Evolutionary conservation across 2,113 vertebrate species (phyloP).

Genomic region (Nycticebus coucang): DNA sequence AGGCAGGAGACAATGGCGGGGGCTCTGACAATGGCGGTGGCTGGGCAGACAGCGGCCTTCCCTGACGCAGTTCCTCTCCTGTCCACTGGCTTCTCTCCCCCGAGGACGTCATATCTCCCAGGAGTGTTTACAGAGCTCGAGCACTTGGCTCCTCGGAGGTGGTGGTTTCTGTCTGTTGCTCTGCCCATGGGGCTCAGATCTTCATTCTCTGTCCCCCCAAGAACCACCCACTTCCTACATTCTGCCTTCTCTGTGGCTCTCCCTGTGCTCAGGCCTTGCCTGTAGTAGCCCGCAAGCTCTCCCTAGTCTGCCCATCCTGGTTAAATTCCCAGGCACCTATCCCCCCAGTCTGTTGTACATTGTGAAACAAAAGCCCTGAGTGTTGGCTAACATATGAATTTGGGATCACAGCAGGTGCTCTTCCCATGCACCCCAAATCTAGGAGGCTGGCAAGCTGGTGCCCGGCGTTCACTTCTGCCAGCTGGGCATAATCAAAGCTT

Average conservation of each 20-base stretch:
- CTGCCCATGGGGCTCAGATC: not conserved
- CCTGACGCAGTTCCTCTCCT: rapidly evolving
- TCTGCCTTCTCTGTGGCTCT: not conserved
- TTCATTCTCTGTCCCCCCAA: not conserved
- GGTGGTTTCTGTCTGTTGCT: not conserved
- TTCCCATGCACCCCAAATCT: not conserved
- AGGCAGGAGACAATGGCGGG: too few species aligned
- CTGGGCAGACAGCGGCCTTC: rapidly evolving
- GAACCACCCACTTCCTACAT: not conserved
- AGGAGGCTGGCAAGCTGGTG: not conserved
- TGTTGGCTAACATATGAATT: not conserved
- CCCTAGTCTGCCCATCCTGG: not conserved
- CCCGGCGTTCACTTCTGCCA: not conserved
- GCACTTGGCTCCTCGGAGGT: not conserved
- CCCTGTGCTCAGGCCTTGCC: not conserved
- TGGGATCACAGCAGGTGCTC: not conserved
- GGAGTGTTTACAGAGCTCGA: not conserved
- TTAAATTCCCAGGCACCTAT: not conserved
- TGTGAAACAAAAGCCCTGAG: not conserved
- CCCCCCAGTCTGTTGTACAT: not conserved
- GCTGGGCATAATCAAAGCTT: not conserved
- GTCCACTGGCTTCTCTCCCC: not conserved
- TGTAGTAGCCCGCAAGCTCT: not conserved
- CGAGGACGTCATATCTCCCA: rapidly evolving
- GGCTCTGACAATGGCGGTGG: rapidly evolving